Conservation (phyloP, 2,888 invertebrate species). For the Acronicta leporina region DNA sequence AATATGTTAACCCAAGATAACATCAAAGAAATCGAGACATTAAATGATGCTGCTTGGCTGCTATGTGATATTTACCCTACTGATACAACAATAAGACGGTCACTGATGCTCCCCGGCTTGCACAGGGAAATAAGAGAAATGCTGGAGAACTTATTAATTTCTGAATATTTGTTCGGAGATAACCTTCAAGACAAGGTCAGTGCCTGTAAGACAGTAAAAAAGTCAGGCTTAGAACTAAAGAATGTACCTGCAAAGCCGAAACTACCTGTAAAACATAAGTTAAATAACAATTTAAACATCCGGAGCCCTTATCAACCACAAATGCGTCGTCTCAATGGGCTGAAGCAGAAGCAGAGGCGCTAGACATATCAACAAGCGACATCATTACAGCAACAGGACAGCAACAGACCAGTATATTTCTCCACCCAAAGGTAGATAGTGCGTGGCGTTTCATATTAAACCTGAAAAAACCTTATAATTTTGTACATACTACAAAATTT, state of each 20-base stretch:
- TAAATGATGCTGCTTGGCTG: constrained; percentile 14
- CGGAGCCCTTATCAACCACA: constrained; percentile 19
- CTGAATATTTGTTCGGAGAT: constrained; percentile 10
- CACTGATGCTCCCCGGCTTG: constrained; percentile 6
- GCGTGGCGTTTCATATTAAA: constrained; percentile 30
- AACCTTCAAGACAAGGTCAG: constrained; percentile 14
- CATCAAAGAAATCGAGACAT: neutral
- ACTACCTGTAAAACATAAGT: neutral
- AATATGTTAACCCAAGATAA: neutral
- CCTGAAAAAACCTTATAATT: constrained; percentile 22
- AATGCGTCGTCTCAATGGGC: constrained; percentile 17
- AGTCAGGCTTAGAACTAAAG: constrained; percentile 9
- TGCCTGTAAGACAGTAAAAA: constrained; percentile 7
- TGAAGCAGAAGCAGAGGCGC: constrained; percentile 4
- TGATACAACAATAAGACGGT: constrained; percentile 1
- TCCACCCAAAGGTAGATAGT: constrained; percentile 26
- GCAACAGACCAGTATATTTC: constrained; percentile 5
- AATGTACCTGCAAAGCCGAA: neutral
- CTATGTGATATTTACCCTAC: constrained; percentile 4
- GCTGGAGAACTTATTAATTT: neutral
- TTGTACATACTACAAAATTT: constrained; percentile 22
- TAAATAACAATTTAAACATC: constrained; percentile 15
- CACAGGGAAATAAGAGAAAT: constrained; percentile 11
- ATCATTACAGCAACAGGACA: constrained; percentile 5
- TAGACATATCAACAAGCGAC: constrained; percentile 1